Evolutionary conservation across 2,113 vertebrate species (phyloP), one percentile per base, ranked within the genome.

Genomic region (Engystomops pustulosus): DNA sequence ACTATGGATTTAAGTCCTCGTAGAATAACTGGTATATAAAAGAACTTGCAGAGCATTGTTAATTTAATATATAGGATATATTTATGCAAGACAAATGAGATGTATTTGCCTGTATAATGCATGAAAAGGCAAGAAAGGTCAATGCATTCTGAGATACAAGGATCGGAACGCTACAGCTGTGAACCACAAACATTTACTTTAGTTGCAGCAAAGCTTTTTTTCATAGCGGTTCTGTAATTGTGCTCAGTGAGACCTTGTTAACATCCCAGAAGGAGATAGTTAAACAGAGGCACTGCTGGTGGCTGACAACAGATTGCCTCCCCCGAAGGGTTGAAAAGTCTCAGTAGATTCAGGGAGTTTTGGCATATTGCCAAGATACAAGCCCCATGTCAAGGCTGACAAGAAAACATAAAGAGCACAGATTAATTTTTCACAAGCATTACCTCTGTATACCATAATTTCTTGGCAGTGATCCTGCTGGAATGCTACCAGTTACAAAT

Each of bases 311-410:
- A 89, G 79, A 93, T 92, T 95, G 94, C 95, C 95, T 95, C 95
- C 96, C 96, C 94, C 95, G 93, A 95, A 96, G 95, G 97, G 95
- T 90, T 87, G 86, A 89, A 18, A 69, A 87, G 86, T 92, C 93
- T 92, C 93, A 86, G 80, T 89, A 88, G 92, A 91, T 91, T 87
- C 91, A 90, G 90, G 88, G 88, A 91, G 89, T 87, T 85, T 85
- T 91, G 93, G 93, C 92, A 88, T 87, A 92, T 95, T 96, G 95
- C 95, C 93, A 95, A 94, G 95, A 94, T 95, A 94, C 91, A 92
- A 93, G 91, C 87, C 91, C 91, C 91, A 89, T 85, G 87, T 74
- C 30, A 93, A 91, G 92, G 91, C 91, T 90, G 91, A 92, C 91
- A 91, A 94, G 91, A 91, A 95, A 93, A 95, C 92, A 91, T 92